Evolutionary conservation across 1,140 invertebrate species (phyloP), one percentile per base, ranked within the genome.

Genomic region (Solen grandis): DNA sequence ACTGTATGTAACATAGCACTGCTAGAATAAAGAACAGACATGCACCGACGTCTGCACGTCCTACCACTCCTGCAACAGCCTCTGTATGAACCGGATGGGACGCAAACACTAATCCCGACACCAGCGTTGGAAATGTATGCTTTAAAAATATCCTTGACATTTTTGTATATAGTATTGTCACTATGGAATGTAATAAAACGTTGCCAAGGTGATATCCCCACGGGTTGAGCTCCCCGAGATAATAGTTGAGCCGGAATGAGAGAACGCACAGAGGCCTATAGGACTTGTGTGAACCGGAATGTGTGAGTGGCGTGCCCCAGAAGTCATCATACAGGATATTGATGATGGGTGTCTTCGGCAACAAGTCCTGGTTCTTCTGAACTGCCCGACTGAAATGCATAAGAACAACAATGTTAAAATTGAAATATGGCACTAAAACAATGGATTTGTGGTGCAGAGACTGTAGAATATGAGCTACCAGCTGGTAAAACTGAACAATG

Each of bases 301-400:
- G 98, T 88, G 97, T 96, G 94, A 99, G 97, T 73, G 97, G 97
- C 78, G 97, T 99, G 70, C 98, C 98, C 98, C 98, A 99, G 90
- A 99, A 99, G 93, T 99, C 98, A 92, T 99, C 98, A 89, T 96
- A 95, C 92, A 99, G 97, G 55, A 99, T 95, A 93, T 98, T 98
- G 80, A 95, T 95, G 36, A 98, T 91, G 3, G 97, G 97, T 57
- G 97, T 98, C 88, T 97, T 95, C 14, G 97, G 96, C 87, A 96
- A 94, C 55, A 99, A 92, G 92, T 99, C 97, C 86, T 96, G 95
- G 93, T 99, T 99, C 88, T 99, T 97, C 93, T 96, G 96, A 88
- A 99, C 98, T 35, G 98, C 98, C 46, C 91, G 91, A 81, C 91
- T 92, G 87, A 59, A 87, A 86, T 66, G 63, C 16, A 81, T 35